Conservation (phyloP, 2,888 invertebrate genomes). For the Tetramorium bicarinatum region DNA sequence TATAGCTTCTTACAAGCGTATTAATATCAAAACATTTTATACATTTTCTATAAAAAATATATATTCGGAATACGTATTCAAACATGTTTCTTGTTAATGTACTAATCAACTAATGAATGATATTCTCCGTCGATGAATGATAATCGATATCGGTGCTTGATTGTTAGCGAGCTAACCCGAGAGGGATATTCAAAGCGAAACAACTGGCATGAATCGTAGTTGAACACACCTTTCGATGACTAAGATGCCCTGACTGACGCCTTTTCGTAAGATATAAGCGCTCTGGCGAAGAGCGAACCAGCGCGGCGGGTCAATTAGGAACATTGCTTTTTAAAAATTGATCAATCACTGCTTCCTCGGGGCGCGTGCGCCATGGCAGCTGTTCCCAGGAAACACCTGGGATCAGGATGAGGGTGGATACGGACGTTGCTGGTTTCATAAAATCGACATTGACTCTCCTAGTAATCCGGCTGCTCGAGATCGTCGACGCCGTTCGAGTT, state of each 20-base stretch:
- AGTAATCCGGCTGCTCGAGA: constrained; percentile 39
- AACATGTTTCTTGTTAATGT: constrained; percentile 27
- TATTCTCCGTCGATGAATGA: constrained; percentile 40
- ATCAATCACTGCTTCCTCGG: constrained; percentile 80
- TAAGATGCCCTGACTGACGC: constrained; percentile 76
- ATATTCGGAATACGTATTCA: not conserved
- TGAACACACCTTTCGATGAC: constrained; percentile 84
- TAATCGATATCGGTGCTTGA: not conserved
- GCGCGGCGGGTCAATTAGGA: constrained; percentile 82
- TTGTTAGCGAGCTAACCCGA: constrained; percentile 1
- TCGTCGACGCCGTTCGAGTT: not conserved
- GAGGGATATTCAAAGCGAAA: constrained; percentile 28
- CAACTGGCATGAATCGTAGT: constrained; percentile 60
- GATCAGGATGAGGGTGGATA: constrained; percentile 75
- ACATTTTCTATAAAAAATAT: constrained; percentile 20
- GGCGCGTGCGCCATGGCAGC: constrained; percentile 79
- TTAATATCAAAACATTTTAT: constrained; percentile 12
- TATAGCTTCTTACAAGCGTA: constrained; percentile 53
- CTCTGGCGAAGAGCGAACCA: constrained; percentile 58
- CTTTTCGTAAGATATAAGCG: constrained; percentile 64
- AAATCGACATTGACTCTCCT: constrained; percentile 66
- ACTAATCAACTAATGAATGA: constrained; percentile 42
- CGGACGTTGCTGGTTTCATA: constrained; percentile 61
- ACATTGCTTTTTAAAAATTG: constrained; percentile 84
- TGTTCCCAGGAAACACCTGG: constrained; percentile 82